Conservation (phyloP, 2,113 vertebrate genomes). For the Corvus cornix region DNA sequence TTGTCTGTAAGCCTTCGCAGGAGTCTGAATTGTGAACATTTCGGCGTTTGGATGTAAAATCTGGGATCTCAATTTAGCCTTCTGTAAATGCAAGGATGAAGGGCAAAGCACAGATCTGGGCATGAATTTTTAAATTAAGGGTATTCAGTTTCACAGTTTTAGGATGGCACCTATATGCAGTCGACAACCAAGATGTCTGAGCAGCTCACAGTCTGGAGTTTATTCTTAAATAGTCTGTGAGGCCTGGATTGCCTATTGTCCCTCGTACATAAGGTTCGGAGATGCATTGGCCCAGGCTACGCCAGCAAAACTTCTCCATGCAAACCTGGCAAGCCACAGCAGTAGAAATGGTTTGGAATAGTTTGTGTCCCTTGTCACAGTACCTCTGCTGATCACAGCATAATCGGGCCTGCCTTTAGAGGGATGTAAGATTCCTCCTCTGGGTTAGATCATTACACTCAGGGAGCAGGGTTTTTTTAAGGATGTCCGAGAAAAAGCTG, state of each 20-base stretch:
- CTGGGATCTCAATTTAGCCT: constrained; percentile 67
- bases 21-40: constrained; percentile 61
- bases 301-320: constrained; percentile 18
- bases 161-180: constrained; percentile 68
- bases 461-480: background rate
- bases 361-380: background rate
- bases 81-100: constrained; percentile 67
- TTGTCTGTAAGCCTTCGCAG: constrained; percentile 52
- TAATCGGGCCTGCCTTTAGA: background rate
- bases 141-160: constrained; percentile 70
- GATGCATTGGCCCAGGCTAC: constrained; percentile 50
- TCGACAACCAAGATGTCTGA: constrained; percentile 69
- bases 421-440: background rate
- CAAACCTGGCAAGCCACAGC: background rate
- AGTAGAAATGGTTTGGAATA: background rate
- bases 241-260: constrained; percentile 66
- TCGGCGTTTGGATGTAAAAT: constrained; percentile 62
- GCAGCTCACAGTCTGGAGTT: constrained; percentile 68
- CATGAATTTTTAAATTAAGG: constrained; percentile 72
- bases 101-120: constrained; percentile 69
- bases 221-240: constrained; percentile 70
- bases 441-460: background rate
- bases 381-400: background rate
- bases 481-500: background rate
- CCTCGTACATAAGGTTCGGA: constrained; percentile 51